Conservation (phyloP, 2,113 vertebrate genomes). For the Scomber japonicus region DNA sequence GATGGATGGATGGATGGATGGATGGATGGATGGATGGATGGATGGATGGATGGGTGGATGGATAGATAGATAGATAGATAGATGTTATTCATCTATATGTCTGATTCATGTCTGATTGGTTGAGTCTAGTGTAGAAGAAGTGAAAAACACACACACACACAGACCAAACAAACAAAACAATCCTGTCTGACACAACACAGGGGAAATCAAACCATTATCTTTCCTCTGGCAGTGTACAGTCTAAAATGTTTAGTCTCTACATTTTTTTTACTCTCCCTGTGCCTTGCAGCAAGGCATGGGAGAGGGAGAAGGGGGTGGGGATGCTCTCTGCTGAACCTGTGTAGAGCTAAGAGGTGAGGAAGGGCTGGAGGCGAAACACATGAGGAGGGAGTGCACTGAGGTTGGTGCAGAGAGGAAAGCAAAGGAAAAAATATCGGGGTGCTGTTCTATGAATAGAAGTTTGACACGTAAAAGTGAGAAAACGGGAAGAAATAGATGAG, state of each 20-base stretch:
- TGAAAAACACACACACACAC: slow-evolving; percentile 28
- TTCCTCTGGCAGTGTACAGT: slow-evolving; percentile 68
- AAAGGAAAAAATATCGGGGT: slow-evolving; percentile 23
- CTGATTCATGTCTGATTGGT: not conserved
- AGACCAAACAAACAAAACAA: slow-evolving; percentile 64
- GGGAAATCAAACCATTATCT: slow-evolving; percentile 67
- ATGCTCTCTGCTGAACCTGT: slow-evolving; percentile 50
- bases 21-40: too few species aligned
- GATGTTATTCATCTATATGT: not conserved
- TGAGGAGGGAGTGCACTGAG: slow-evolving; percentile 1
- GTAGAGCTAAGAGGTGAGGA: slow-evolving; percentile 67
- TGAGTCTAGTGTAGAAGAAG: not conserved
- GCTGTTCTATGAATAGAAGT: slow-evolving; percentile 65
- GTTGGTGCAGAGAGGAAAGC: slow-evolving; percentile 15
- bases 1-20: too few species aligned
- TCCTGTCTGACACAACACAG: slow-evolving; percentile 54
- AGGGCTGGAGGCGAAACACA: slow-evolving; percentile 49
- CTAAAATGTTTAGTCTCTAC: slow-evolving; percentile 73
- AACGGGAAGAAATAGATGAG: slow-evolving; percentile 18
- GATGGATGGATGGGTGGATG: too few species aligned
- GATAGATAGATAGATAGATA: not conserved
- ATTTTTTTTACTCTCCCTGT: slow-evolving; percentile 61
- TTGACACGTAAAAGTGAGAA: slow-evolving; percentile 39
- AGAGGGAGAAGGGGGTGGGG: slow-evolving; percentile 20
- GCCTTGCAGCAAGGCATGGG: slow-evolving; percentile 72